phyloP scores from a whole-genome alignment of 2,797 vertebrate species.

The Masticophis lateralis region DNA sequence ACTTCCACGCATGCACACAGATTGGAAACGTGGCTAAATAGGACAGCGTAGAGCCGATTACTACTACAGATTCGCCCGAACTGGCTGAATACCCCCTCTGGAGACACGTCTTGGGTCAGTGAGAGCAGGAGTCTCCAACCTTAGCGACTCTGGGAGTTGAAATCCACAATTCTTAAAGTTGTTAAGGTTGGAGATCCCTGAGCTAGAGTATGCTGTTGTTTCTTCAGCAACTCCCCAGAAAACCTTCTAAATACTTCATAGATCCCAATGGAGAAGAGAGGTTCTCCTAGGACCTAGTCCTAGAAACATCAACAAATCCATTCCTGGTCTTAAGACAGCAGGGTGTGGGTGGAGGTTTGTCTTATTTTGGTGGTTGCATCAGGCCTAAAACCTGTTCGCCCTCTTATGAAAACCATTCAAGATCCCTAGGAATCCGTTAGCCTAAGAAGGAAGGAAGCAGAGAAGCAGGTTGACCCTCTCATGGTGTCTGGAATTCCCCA shows the following conservation, averaged over 20 bases:
- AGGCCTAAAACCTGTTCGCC: background rate
- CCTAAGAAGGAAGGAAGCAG: constrained; percentile 11
- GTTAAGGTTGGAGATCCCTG: too few relatives aligned
- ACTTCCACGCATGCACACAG: too few relatives aligned
- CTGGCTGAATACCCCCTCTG: too few relatives aligned
- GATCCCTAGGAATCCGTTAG: background rate
- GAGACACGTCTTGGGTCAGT: too few relatives aligned
- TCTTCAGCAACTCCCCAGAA: background rate
- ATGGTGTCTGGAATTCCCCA: background rate
- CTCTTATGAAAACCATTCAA: background rate
- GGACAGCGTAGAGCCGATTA: too few relatives aligned
- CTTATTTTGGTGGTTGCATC: background rate
- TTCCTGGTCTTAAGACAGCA: background rate
- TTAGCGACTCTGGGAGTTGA: too few relatives aligned
- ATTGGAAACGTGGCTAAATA: too few relatives aligned
- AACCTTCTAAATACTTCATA: background rate
- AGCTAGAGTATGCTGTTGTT: background rate
- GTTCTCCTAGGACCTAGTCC: background rate
- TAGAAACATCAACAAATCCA: background rate
- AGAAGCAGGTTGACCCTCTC: too few relatives aligned
- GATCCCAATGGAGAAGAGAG: background rate
- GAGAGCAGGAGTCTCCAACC: too few relatives aligned
- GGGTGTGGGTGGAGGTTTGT: rapidly evolving
- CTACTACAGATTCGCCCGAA: too few relatives aligned
- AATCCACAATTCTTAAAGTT: too few relatives aligned